A percentile compares a stretch with the other conserved stretches of the same genome.
Evolutionary conservation across 2,797 vertebrate genomes (phyloP).

Genomic region (Myotis planiceps): DNA sequence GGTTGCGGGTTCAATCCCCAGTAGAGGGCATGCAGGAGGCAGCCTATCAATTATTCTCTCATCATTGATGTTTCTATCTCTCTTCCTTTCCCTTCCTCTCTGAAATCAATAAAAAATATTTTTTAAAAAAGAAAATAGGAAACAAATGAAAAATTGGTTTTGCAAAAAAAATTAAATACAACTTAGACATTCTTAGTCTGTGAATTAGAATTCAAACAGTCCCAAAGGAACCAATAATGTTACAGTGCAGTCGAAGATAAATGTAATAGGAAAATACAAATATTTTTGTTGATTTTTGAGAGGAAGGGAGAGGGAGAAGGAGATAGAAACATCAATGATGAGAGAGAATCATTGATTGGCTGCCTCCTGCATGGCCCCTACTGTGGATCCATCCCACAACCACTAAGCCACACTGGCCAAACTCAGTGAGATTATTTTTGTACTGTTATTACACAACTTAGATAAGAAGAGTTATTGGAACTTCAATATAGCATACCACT

Average conservation of each 20-base stretch:
- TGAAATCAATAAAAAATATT: too few relatives aligned
- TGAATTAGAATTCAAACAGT: background rate
- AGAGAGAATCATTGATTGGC: background rate
- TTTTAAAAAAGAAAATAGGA: background rate
- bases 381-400: too few relatives aligned
- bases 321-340: too few relatives aligned
- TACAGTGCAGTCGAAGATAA: background rate
- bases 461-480: background rate
- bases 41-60: background rate
- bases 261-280: background rate
- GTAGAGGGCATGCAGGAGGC: background rate
- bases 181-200: conserved; percentile 35
- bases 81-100: background rate
- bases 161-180: conserved; percentile 27
- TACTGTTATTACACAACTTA: background rate
- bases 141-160: conserved; percentile 12
- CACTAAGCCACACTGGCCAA: too few relatives aligned
- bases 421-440: background rate
- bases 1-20: too few relatives aligned
- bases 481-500: background rate
- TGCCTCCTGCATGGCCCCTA: too few relatives aligned
- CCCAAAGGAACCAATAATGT: background rate
- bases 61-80: background rate
- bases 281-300: too few relatives aligned
- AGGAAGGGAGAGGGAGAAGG: too few relatives aligned